Evolutionary conservation across 2,113 vertebrate genomes (phyloP).

Genomic region (Perca flavescens): DNA sequence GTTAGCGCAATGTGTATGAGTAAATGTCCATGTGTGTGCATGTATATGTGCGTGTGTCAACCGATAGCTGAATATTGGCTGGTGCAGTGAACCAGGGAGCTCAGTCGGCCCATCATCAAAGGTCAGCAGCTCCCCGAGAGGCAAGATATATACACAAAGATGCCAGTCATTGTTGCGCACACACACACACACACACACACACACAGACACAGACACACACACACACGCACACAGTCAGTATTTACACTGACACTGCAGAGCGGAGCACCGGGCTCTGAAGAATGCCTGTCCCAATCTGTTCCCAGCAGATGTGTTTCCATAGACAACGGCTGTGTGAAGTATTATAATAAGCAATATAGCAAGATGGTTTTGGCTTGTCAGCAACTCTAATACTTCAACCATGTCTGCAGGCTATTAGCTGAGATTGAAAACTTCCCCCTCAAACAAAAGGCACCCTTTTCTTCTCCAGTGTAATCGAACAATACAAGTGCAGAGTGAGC

Average conservation of each 20-base stretch:
- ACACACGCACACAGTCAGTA: slow-evolving; percentile 45
- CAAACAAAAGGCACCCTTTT: slow-evolving; percentile 73
- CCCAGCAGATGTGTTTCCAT: slow-evolving; percentile 78
- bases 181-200: slow-evolving; percentile 38
- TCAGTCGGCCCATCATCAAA: slow-evolving; percentile 78
- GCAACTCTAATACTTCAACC: slow-evolving; percentile 73
- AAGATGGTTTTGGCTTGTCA: slow-evolving; percentile 75
- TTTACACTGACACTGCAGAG: slow-evolving; percentile 70
- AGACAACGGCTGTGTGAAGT: slow-evolving; percentile 82
- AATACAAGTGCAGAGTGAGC: slow-evolving; percentile 63
- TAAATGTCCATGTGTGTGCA: not conserved
- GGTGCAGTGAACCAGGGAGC: slow-evolving; percentile 69
- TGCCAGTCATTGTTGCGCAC: slow-evolving; percentile 70
- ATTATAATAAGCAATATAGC: slow-evolving; percentile 82
- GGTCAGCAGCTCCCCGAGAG: slow-evolving; percentile 77
- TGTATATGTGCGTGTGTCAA: slow-evolving; percentile 5
- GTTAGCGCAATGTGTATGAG: slow-evolving; percentile 1
- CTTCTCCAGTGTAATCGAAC: slow-evolving; percentile 62
- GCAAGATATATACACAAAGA: slow-evolving; percentile 76
- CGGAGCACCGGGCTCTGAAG: slow-evolving; percentile 62
- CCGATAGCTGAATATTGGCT: slow-evolving; percentile 55
- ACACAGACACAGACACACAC: no score
- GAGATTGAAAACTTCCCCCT: slow-evolving; percentile 73
- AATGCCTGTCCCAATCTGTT: slow-evolving; percentile 80
- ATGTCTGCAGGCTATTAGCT: slow-evolving; percentile 81